These are phyloP conservation scores for Porites cylindrica DNA, from an alignment of 92 coral and sea anemone species.

Conservation along the genomic window DNA sequence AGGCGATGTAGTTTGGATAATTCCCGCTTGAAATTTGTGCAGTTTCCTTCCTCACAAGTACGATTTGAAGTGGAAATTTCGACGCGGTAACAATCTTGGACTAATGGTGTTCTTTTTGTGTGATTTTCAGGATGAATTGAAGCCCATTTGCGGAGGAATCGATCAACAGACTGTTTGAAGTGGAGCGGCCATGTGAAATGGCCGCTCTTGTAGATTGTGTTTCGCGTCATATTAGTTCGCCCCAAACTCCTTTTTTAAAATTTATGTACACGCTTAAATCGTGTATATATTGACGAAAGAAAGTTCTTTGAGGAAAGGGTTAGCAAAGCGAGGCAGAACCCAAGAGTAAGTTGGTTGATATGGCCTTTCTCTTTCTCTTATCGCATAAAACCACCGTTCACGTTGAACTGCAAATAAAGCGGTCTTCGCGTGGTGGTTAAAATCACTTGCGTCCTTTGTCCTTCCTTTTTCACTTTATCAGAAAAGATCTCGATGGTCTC, in stretches of 20 bases:
- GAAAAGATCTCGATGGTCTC: slow-evolving; percentile 10
- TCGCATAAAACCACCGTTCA: slow-evolving; percentile 45
- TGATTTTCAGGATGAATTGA: slow-evolving; percentile 85
- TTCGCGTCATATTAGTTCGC: slow-evolving; percentile 57
- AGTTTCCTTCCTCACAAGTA: slow-evolving; percentile 62
- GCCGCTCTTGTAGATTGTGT: slow-evolving; percentile 45
- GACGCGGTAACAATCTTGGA: slow-evolving; percentile 82
- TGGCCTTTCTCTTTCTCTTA: slow-evolving; percentile 45
- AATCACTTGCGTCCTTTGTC: slow-evolving; percentile 39
- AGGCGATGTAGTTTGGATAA: slow-evolving; percentile 80
- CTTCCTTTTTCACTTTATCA: slow-evolving; percentile 38
- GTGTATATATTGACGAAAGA: slow-evolving; percentile 84
- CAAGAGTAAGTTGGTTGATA: slow-evolving; percentile 89
- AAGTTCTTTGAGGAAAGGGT: slow-evolving; percentile 82
- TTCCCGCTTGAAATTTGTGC: slow-evolving; percentile 59
- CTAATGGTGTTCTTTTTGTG: slow-evolving; percentile 79
- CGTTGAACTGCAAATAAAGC: slow-evolving; percentile 87
- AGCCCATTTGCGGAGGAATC: slow-evolving; percentile 61
- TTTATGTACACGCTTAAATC: slow-evolving; percentile 58
- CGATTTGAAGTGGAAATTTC: slow-evolving; percentile 79
- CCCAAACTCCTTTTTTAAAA: slow-evolving; percentile 59
- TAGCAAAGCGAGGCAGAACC: slow-evolving; percentile 74
- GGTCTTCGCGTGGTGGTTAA: slow-evolving; percentile 77
- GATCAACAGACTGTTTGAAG: slow-evolving; percentile 59
- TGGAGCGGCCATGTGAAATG: slow-evolving; percentile 72